These are phyloP conservation scores for Eupithecia subumbrata DNA, from an alignment of 2,888 invertebrate species.

Conservation along the genomic window DNA sequence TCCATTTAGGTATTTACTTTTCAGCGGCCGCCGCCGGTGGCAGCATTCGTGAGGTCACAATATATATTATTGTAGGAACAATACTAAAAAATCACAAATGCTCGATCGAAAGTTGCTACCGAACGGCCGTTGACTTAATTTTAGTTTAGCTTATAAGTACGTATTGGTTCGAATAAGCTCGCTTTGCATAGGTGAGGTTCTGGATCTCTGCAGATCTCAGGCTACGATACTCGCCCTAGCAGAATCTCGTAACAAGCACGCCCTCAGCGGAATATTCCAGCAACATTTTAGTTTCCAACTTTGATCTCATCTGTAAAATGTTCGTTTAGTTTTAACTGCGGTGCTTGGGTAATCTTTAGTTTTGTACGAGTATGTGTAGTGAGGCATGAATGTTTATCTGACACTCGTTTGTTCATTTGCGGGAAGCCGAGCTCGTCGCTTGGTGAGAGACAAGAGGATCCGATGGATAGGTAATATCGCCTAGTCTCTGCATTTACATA, in stretches of 20 bases:
- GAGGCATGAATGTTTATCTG: conserved; percentile 18
- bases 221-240: conserved; percentile 38
- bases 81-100: not conserved
- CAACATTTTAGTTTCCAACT: conserved; percentile 58
- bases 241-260: conserved; percentile 45
- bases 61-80: not conserved
- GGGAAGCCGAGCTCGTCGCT: conserved; percentile 3
- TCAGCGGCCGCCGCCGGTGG: conserved; percentile 18
- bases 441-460: not conserved
- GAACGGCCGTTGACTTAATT: conserved; percentile 42
- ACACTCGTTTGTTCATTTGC: conserved; percentile 25
- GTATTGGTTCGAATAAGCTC: conserved; percentile 49
- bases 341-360: conserved; percentile 68
- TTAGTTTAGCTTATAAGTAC: conserved; percentile 57
- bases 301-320: conserved; percentile 68
- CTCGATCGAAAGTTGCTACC: conserved; percentile 27
- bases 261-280: conserved; percentile 28
- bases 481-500: conserved; percentile 64
- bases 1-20: conserved; percentile 46
- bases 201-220: conserved; percentile 57
- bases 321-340: conserved; percentile 55
- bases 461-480: conserved; percentile 13
- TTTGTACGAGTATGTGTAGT: conserved; percentile 42
- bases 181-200: conserved; percentile 36
- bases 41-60: conserved; percentile 14